These are phyloP conservation scores for Masnerella sp. DNA, from an alignment of 2,888 invertebrate species.

Conservation along the genomic window DNA sequence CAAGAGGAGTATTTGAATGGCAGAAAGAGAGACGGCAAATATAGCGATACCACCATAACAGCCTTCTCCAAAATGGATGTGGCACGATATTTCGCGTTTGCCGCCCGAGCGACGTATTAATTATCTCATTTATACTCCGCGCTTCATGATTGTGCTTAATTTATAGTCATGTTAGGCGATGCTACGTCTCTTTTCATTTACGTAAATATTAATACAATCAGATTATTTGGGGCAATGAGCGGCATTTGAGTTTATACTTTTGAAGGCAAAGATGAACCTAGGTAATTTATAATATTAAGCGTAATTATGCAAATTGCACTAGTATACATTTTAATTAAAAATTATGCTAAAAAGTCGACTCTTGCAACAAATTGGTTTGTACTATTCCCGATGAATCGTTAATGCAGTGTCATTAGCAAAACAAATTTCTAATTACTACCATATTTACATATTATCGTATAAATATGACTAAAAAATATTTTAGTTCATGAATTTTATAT, in stretches of 20 bases:
- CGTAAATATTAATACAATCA: constrained; percentile 53
- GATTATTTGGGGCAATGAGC: constrained; percentile 48
- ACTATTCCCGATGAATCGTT: constrained; percentile 8
- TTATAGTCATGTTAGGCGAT: constrained; percentile 41
- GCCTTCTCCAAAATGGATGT: constrained; percentile 47
- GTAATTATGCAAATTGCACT: constrained; percentile 29
- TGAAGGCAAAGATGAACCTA: constrained; percentile 25
- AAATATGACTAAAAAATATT: neutral
- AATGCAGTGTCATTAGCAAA: constrained; percentile 10
- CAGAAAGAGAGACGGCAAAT: constrained; percentile 50
- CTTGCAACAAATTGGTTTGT: constrained; percentile 17
- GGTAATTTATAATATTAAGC: constrained; percentile 31
- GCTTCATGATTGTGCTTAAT: constrained; percentile 47
- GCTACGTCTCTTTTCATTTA: constrained; percentile 48
- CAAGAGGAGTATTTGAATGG: constrained; percentile 49
- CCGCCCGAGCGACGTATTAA: constrained; percentile 45
- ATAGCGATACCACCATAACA: constrained; percentile 45
- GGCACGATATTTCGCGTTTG: constrained; percentile 51
- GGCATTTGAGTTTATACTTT: constrained; percentile 42
- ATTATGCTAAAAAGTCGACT: constrained; percentile 36
- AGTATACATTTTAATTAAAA: constrained; percentile 40
- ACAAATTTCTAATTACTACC: constrained; percentile 4
- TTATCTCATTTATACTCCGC: constrained; percentile 53
- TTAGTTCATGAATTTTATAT: no score
- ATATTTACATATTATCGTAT: neutral